Conservation (phyloP, 2,888 invertebrate species). For the Drosophila anomalata region DNA sequence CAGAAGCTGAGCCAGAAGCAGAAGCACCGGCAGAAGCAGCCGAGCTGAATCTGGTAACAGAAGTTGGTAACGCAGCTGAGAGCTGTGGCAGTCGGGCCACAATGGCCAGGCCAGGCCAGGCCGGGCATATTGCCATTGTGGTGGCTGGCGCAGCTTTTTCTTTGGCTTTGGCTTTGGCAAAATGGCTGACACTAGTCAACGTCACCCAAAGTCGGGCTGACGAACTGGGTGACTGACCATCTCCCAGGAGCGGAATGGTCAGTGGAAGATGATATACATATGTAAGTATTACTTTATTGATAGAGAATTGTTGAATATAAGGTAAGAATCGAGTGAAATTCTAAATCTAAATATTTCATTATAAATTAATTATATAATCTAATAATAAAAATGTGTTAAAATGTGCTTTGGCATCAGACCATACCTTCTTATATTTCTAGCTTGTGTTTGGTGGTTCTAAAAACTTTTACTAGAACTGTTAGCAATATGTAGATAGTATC, state of each 20-base stretch:
- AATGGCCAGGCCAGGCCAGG: slow-evolving; percentile 24
- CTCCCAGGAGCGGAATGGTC: slow-evolving; percentile 21
- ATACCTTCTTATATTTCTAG: too few relatives aligned
- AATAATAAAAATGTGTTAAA: neutral
- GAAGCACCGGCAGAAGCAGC: slow-evolving; percentile 13
- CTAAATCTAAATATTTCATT: too few relatives aligned
- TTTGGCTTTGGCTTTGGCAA: slow-evolving; percentile 46
- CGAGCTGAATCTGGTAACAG: slow-evolving; percentile 39
- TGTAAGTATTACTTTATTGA: neutral
- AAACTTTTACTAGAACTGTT: too few relatives aligned
- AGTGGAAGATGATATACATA: neutral
- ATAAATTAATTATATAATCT: too few relatives aligned
- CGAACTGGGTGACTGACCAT: slow-evolving; percentile 48
- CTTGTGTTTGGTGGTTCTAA: neutral
- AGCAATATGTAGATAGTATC: too few relatives aligned
- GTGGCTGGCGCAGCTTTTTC: slow-evolving; percentile 19
- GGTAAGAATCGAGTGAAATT: too few relatives aligned
- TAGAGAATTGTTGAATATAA: too few relatives aligned
- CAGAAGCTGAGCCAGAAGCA: slow-evolving; percentile 33
- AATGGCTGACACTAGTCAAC: slow-evolving; percentile 72
- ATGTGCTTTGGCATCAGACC: neutral
- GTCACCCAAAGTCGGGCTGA: slow-evolving; percentile 43
- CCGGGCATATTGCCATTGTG: slow-evolving; percentile 37
- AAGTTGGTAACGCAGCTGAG: slow-evolving; percentile 39
- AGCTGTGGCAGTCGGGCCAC: slow-evolving; percentile 25